Percentiles rank a stretch among this genome's conserved stretches.
These are phyloP conservation scores for Chironomus riparius DNA, from an alignment of 2,888 invertebrate species.

Conservation along the genomic window DNA sequence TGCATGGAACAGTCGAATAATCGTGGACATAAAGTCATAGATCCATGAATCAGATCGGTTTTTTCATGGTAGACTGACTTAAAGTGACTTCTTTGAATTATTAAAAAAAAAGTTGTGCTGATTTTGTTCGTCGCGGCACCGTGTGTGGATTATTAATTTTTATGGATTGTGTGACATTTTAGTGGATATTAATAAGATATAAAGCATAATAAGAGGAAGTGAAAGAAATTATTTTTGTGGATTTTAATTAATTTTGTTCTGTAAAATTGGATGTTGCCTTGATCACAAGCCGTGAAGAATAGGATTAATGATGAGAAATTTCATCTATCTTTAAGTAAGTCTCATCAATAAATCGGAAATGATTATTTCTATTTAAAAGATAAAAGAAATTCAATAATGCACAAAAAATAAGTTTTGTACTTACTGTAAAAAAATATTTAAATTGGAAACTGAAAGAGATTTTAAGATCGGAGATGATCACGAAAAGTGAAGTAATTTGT, in stretches of 20 bases:
- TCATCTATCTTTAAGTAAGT: not conserved
- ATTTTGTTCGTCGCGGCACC: not conserved
- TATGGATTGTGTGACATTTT: not conserved
- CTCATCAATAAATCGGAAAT: not conserved
- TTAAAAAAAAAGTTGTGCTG: not conserved
- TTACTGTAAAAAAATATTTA: not conserved
- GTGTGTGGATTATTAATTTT: not conserved
- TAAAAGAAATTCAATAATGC: no score
- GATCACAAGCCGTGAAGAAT: not conserved
- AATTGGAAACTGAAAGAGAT: not conserved
- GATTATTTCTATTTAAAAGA: not conserved
- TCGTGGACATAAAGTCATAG: not conserved
- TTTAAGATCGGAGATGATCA: not conserved
- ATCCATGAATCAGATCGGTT: not conserved
- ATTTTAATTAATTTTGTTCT: not conserved
- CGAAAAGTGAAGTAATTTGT: not conserved
- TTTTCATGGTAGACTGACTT: no score
- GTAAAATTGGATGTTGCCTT: not conserved
- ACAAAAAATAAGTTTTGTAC: no score
- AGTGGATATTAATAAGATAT: no score
- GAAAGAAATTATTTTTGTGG: not conserved
- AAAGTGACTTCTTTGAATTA: no score
- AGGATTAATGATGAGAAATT: not conserved
- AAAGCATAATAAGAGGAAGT: not conserved
- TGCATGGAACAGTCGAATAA: not conserved